These are phyloP conservation scores for Nematolebias whitei DNA, from an alignment of 2,113 vertebrate species.

Conservation along the genomic window DNA sequence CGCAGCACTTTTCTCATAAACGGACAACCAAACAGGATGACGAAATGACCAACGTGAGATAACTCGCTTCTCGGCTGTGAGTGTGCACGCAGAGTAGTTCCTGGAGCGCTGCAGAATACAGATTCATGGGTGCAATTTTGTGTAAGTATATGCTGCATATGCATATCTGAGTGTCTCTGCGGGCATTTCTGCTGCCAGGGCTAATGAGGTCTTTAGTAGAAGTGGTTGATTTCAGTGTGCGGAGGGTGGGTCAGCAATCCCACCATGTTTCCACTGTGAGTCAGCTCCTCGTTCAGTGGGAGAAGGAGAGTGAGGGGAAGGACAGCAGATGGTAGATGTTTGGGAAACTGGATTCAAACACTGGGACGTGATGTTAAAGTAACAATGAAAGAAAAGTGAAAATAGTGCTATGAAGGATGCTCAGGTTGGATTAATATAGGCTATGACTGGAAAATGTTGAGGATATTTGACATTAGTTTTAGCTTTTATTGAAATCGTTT, in stretches of 20 bases:
- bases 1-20: not conserved
- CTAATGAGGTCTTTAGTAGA: constrained; percentile 58
- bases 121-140: constrained; percentile 3
- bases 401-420: not conserved
- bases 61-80: not conserved
- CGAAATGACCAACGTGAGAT: not conserved
- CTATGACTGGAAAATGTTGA: not conserved
- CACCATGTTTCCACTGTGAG: constrained; percentile 37
- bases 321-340: constrained; percentile 30
- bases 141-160: not conserved
- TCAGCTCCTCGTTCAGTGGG: constrained; percentile 8
- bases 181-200: constrained; percentile 10
- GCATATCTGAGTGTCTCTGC: constrained; percentile 4
- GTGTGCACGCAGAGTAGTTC: not conserved
- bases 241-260: constrained; percentile 25
- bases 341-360: too few species aligned
- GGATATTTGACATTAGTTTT: not conserved
- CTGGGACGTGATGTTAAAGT: not conserved
- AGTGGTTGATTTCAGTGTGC: constrained; percentile 32
- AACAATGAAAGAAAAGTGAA: constrained; percentile 13
- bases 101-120: not conserved
- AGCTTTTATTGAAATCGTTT: not conserved
- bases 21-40: constrained; percentile 12
- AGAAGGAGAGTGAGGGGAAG: not conserved
- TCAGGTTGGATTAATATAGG: not conserved